phyloP scores from a whole-genome alignment of 37 sponge, comb jelly and placozoan genomes.

The Geodia barretti region DNA sequence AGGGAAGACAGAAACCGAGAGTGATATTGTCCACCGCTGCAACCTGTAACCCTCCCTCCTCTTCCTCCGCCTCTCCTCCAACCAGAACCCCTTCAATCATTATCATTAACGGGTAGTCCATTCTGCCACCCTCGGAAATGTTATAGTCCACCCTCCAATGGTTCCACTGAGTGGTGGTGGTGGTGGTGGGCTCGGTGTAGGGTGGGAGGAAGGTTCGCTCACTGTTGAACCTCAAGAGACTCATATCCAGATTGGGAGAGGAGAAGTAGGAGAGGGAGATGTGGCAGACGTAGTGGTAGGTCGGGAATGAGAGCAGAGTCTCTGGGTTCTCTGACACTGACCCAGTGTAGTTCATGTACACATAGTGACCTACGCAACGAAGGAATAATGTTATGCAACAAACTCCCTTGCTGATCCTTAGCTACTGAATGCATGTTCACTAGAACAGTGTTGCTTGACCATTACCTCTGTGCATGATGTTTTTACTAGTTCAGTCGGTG shows the following conservation, averaged over 20 bases:
- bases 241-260: constrained; percentile 8
- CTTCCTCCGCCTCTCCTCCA: constrained; percentile 26
- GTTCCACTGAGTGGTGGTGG: not conserved
- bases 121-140: not conserved
- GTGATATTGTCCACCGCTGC: constrained; percentile 41
- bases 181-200: not conserved
- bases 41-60: not conserved
- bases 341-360: constrained; percentile 13
- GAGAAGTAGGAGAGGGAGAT: constrained; percentile 38
- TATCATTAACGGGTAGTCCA: not conserved
- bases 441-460: too few species aligned
- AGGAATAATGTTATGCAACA: too few species aligned
- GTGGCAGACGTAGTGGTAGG: constrained; percentile 30
- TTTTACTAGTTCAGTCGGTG: too few species aligned
- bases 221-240: constrained; percentile 12
- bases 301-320: constrained; percentile 27
- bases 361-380: constrained; percentile 31
- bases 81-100: not conserved
- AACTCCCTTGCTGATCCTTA: too few species aligned
- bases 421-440: too few species aligned
- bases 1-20: constrained; percentile 56
- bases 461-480: too few species aligned
- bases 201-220: not conserved
- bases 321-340: not conserved
- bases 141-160: not conserved